A percentile compares a stretch with the other conserved stretches of the same genome.
phyloP scores from a whole-genome alignment of 2,797 vertebrate genomes.

The Xiphorhynchus erythropygius region DNA sequence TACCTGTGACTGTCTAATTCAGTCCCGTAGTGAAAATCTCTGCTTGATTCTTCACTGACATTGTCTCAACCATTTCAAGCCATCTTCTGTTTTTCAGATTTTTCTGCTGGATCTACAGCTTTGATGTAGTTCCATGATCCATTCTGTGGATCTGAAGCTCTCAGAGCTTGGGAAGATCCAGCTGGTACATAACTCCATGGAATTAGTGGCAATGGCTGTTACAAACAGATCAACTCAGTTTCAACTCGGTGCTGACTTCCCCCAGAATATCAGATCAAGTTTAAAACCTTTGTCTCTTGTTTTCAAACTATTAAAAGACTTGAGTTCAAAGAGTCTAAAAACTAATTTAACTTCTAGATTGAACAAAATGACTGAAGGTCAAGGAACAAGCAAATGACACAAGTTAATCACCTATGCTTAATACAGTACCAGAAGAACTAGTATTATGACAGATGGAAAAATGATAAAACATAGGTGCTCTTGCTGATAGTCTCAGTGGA shows the following conservation, averaged over 20 bases:
- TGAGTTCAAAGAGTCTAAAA: background rate
- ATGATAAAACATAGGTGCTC: background rate
- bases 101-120: background rate
- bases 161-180: background rate
- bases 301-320: background rate
- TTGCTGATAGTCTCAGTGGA: background rate
- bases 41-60: background rate
- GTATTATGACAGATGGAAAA: background rate
- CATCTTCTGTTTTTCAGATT: background rate
- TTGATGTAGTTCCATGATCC: background rate
- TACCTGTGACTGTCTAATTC: background rate
- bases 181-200: fast-evolving
- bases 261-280: background rate
- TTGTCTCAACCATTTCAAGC: background rate
- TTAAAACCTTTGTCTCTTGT: background rate
- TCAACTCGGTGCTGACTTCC: background rate
- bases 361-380: background rate
- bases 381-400: background rate
- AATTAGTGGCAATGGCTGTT: background rate
- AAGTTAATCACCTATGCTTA: background rate
- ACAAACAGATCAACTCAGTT: background rate
- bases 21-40: background rate
- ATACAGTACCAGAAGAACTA: background rate
- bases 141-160: background rate
- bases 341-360: background rate